Conservation (phyloP, 1,140 invertebrate species). For the Scaptomyza graminum region DNA sequence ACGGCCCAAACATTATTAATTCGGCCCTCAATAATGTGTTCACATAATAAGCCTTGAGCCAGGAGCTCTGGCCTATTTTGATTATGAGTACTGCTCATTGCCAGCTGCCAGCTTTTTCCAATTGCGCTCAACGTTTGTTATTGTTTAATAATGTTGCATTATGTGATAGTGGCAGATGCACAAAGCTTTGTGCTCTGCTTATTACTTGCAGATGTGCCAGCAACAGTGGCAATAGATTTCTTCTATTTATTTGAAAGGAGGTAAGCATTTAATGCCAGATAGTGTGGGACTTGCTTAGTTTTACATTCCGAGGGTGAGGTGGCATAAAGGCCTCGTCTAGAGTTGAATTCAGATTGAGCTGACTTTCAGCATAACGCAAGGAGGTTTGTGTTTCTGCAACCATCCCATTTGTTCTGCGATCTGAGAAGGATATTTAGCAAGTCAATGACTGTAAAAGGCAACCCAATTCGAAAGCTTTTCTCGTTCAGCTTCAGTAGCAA, state of each 20-base stretch:
- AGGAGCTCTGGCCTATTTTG: constrained; percentile 22
- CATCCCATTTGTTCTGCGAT: too few species aligned
- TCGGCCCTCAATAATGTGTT: constrained; percentile 13
- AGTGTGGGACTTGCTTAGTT: too few species aligned
- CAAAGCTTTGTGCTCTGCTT: constrained; percentile 8
- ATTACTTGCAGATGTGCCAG: constrained; percentile 38
- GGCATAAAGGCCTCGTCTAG: too few species aligned
- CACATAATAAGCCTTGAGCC: constrained; percentile 14
- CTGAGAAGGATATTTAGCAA: too few species aligned
- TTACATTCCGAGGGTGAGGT: too few species aligned
- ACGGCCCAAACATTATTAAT: constrained; percentile 27
- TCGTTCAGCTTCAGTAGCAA: not conserved
- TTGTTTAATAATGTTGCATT: constrained; percentile 41
- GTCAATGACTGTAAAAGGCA: too few species aligned
- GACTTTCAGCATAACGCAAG: too few species aligned
- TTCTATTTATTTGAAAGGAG: too few species aligned
- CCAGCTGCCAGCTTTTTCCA: constrained; percentile 22
- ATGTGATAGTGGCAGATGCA: constrained; percentile 7
- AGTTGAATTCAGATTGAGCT: too few species aligned
- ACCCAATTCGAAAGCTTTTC: too few species aligned
- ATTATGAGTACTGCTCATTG: constrained; percentile 11
- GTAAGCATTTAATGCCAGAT: too few species aligned
- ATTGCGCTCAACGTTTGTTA: constrained; percentile 16
- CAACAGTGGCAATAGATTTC: not conserved
- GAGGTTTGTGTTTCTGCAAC: too few species aligned